Evolutionary conservation across 2,888 invertebrate genomes (phyloP).

Genomic region (Caenorhabditis sulstoni): DNA sequence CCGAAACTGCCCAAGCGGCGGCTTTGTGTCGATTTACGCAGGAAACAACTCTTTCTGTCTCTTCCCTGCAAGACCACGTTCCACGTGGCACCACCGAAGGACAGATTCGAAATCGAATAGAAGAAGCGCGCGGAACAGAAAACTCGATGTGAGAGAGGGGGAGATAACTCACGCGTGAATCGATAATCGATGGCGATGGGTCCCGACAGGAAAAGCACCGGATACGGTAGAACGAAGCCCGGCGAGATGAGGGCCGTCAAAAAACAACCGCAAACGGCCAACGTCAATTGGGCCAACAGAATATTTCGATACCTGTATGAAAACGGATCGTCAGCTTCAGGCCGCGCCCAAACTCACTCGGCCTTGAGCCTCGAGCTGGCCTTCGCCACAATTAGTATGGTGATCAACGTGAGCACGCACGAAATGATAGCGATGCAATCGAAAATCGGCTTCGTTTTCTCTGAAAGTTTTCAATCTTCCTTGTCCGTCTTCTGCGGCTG

Average conservation of each 20-base stretch:
- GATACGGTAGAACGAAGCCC: slow-evolving; percentile 38
- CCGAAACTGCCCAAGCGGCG: too few relatives aligned
- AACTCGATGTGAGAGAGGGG: too few relatives aligned
- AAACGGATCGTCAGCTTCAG: too few relatives aligned
- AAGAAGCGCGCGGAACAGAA: too few relatives aligned
- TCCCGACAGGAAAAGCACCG: slow-evolving; percentile 37
- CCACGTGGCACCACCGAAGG: too few relatives aligned
- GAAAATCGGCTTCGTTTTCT: background rate
- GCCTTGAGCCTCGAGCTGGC: slow-evolving; percentile 29
- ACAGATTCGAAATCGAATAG: too few relatives aligned
- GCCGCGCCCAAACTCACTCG: too few relatives aligned
- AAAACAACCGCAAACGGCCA: slow-evolving; percentile 28
- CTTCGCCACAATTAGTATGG: slow-evolving; percentile 29
- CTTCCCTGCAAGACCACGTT: too few relatives aligned
- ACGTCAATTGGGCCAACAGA: slow-evolving; percentile 30
- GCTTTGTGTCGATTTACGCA: too few relatives aligned
- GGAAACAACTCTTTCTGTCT: too few relatives aligned
- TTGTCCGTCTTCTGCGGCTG: too few relatives aligned
- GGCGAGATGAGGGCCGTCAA: slow-evolving; percentile 29
- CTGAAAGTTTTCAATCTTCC: too few relatives aligned
- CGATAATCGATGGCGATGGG: slow-evolving; percentile 28
- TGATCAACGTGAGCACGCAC: slow-evolving; percentile 17
- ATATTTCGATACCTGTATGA: slow-evolving; percentile 52
- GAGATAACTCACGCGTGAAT: slow-evolving; percentile 49
- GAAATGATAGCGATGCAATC: slow-evolving; percentile 15